Evolutionary conservation across 2,888 invertebrate genomes (phyloP), one percentile per base, ranked within the genome.

Genomic region (Xanthia togata): DNA sequence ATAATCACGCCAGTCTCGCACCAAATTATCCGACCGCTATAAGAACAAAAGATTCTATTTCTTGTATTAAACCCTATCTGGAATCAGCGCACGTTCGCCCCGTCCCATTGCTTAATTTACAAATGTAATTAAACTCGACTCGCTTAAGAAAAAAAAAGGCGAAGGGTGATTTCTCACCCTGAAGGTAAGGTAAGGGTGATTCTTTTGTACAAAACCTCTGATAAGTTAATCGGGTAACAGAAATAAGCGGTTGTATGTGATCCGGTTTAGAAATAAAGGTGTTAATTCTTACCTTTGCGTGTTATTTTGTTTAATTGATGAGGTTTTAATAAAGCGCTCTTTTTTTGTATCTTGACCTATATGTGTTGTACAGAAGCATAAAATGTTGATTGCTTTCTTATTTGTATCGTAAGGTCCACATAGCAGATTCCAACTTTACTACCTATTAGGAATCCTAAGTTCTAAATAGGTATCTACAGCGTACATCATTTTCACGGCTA

Each of bases 91-190:
- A 88, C 88, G 88, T 88, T 77, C 47, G 31, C 53, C 72, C 79
- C 73, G 86, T 85, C 87, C 86, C 88, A 84, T 82, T 88, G 88
- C 88, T 88, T 88, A 88, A 88, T 88, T 88, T 88, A 88, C 88
- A 88, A 88, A 88, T 84, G 88, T 88, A 88, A 88, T 88, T 88
- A 88, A 88, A 87, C 81, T 84, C 74, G 60, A 70, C 74, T 83
- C 47, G 77, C 73, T 70, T 72, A 81, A 85, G 81, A 88, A 87
- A 86, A 31, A 86, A 31, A 84, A 87, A 83, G 76, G 71, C 75
- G 74, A 77, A 78, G 79, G 82, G 85, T 76, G 77, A 87, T 87
- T 87, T 87, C 78, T 88, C 85, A 85, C 82, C 67, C 64, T 57
- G 68, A 69, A 82, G 82, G 87, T 85, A 77, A 84, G 73, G 83